phyloP scores from a whole-genome alignment of 1,140 invertebrate genomes.

The Ceratoteleas bidentatus region DNA sequence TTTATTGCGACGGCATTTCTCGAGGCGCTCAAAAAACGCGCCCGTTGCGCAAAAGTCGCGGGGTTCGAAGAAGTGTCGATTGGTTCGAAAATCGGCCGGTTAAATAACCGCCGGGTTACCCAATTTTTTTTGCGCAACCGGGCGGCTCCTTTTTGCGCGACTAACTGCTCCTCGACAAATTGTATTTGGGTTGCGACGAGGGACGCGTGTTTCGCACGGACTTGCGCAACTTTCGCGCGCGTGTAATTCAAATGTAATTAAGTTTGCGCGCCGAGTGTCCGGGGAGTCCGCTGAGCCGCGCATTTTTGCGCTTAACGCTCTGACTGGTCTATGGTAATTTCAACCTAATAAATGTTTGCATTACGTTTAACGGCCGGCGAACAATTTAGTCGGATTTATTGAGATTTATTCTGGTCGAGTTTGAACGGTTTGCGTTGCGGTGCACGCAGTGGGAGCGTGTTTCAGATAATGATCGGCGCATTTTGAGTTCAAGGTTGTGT shows the following conservation, averaged over 20 bases:
- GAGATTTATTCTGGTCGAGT: not conserved
- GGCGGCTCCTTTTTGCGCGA: no score
- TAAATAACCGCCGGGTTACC: conserved; percentile 21
- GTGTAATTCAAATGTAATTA: conserved; percentile 36
- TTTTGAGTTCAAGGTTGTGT: no score
- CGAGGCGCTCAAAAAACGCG: conserved; percentile 14
- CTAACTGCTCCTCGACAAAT: conserved; percentile 14
- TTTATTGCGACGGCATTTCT: conserved; percentile 29
- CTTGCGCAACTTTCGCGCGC: conserved; percentile 33
- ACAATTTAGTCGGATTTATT: conserved; percentile 16
- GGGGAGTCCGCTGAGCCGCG: conserved; percentile 9
- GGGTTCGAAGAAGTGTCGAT: conserved; percentile 33
- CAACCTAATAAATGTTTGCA: conserved; percentile 27
- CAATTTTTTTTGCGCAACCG: conserved; percentile 9
- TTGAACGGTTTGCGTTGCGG: no score
- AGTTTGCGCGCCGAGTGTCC: conserved; percentile 23
- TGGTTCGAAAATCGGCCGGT: conserved; percentile 20
- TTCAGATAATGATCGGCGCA: no score
- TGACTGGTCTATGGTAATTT: conserved; percentile 52
- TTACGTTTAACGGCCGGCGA: conserved; percentile 24
- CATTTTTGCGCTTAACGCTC: conserved; percentile 51
- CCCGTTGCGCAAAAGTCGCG: conserved; percentile 46
- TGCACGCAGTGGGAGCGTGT: no score
- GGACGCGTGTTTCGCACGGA: conserved; percentile 5
- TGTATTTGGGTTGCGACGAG: conserved; percentile 14